Conservation (phyloP, 64 coral and sea anemone genomes). For the Montipora sp. region DNA sequence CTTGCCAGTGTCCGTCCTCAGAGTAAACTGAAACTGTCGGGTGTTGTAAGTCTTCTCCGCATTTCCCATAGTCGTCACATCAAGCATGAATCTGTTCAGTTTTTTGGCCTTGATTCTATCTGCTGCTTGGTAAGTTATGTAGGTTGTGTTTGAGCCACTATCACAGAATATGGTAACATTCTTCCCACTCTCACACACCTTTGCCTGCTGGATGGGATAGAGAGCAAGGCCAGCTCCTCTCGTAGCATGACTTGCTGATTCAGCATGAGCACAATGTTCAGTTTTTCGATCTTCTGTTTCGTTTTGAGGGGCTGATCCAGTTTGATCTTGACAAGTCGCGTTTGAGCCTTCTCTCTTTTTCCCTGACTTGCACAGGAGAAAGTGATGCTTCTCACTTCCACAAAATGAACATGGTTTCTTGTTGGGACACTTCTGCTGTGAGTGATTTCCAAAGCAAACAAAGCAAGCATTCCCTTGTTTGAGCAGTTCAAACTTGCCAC, state of each 20-base stretch:
- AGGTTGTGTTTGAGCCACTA: slow-evolving; percentile 49
- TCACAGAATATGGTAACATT: slow-evolving; percentile 67
- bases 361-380: slow-evolving; percentile 37
- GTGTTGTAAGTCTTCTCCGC: slow-evolving; percentile 61
- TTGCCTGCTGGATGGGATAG: slow-evolving; percentile 58
- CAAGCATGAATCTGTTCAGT: slow-evolving; percentile 33
- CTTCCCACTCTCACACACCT: slow-evolving; percentile 33
- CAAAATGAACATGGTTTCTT: slow-evolving; percentile 54
- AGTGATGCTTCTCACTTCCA: slow-evolving; percentile 64
- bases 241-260: slow-evolving; percentile 34
- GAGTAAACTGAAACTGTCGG: slow-evolving; percentile 44
- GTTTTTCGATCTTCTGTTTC: neutral
- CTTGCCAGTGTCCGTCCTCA: slow-evolving; percentile 36
- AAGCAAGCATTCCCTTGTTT: slow-evolving; percentile 79
- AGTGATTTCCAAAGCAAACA: slow-evolving; percentile 76
- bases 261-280: slow-evolving; percentile 11
- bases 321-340: neutral
- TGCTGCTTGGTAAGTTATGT: slow-evolving; percentile 64
- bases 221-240: slow-evolving; percentile 22
- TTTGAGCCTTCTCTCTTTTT: slow-evolving; percentile 17
- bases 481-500: slow-evolving; percentile 63
- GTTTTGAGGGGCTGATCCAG: neutral
- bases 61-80: slow-evolving; percentile 77
- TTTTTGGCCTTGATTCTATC: slow-evolving; percentile 64
- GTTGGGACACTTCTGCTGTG: slow-evolving; percentile 56